Base-by-base conservation (phyloP, 2,113 vertebrate genomes). In the Calidris pygmaea region DNA sequence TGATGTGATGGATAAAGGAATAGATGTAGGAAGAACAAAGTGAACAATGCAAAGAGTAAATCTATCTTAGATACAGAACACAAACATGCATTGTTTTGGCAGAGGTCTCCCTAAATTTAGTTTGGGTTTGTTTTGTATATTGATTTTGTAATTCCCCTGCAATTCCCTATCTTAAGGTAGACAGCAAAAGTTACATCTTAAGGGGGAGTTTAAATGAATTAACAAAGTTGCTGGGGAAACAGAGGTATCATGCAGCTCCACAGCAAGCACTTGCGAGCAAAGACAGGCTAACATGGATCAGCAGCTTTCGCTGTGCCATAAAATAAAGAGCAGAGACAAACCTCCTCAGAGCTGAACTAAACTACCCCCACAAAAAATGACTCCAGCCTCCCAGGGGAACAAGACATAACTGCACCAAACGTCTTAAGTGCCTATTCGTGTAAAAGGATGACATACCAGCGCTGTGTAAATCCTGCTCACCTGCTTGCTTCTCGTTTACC, bases 101-200 rank as follows among this genome's bases (percentile, higher is more conserved):
- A 87, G 35, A 32, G 22, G 45, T 53, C 24, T 75, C 89, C 87
- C 84, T 76, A 95, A 90, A 92, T 89, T 89, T 34, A 89, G 56
- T 65, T 95, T 52, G 58, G 45, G 53, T 85, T 95, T 92, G 81
- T 56, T 95, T 93, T 93, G 86, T 65, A 70, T 79, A 97, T 96
- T 73, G 93, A 96, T 96, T 97, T 94, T 94, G 93, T 79, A 94
- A 96, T 96, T 96, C 74, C 72, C 24, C 45, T 50, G 37, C 90
- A 91, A 89, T 79, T 89, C 84, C 73, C 66, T 37, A 39, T 92
- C 59, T 59, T 55, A 50, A 92, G 62, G 70, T 45, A 95, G 86
- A 91, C 81, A 87, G 84, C 26, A 79, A 82, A 96, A 96, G 83
- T 87, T 94, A 89, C 50, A 92, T 93, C 93, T 86, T 43, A 82